These are phyloP conservation scores for Metellina segmentata DNA, from an alignment of 2,888 invertebrate species.

Conservation along the genomic window DNA sequence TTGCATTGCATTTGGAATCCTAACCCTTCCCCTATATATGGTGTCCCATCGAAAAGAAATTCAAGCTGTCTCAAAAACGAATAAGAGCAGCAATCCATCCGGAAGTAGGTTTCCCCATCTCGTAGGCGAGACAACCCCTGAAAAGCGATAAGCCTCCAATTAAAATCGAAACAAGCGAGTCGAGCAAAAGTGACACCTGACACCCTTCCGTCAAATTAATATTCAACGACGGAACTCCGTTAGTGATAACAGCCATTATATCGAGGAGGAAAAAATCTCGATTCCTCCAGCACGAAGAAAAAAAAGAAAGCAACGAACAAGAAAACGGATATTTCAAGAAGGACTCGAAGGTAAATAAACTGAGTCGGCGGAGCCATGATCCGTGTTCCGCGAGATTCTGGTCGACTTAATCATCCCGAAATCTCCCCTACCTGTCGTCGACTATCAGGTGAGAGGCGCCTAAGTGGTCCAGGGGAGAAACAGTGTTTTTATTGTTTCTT, in stretches of 20 bases:
- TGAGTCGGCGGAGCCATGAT: slow-evolving; percentile 46
- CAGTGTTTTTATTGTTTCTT: slow-evolving; percentile 3
- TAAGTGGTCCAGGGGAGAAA: slow-evolving; percentile 1
- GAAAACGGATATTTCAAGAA: not conserved
- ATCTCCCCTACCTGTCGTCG: slow-evolving; percentile 55
- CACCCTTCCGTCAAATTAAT: slow-evolving; percentile 71
- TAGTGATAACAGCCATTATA: slow-evolving; percentile 42
- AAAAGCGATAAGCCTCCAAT: slow-evolving; percentile 22
- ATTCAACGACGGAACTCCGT: slow-evolving; percentile 39
- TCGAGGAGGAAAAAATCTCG: slow-evolving; percentile 38
- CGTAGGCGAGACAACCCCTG: not conserved
- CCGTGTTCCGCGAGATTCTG: slow-evolving; percentile 55
- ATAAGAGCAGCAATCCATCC: not conserved
- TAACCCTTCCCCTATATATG: no score
- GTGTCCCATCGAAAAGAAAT: no score
- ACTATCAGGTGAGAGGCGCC: slow-evolving; percentile 52
- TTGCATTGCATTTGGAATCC: no score
- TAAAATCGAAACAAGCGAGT: slow-evolving; percentile 28
- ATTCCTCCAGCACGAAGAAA: slow-evolving; percentile 5
- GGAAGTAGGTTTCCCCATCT: not conserved
- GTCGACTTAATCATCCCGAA: slow-evolving; percentile 60
- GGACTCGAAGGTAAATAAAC: not conserved
- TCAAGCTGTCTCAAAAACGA: no score
- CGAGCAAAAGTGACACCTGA: slow-evolving; percentile 62
- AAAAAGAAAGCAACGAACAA: not conserved